Evolutionary conservation across 2,888 invertebrate genomes (phyloP).

Genomic region (Lasioglossum figueresi): DNA sequence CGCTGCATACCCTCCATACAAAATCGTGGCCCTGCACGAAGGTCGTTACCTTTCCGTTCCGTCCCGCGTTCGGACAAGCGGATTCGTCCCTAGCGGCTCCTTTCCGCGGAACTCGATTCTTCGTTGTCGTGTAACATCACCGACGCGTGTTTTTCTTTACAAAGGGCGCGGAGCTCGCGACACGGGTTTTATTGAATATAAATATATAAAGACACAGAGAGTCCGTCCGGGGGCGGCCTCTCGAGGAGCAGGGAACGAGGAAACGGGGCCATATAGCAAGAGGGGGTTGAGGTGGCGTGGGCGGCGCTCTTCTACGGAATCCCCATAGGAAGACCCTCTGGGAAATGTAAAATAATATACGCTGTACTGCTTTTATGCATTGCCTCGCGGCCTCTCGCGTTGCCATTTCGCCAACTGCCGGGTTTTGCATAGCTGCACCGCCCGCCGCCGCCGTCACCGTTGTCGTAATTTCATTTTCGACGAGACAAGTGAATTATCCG

Average conservation of each 20-base stretch:
- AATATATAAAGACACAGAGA: conserved; percentile 43
- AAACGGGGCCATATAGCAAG: conserved; percentile 2
- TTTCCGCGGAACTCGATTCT: conserved; percentile 30
- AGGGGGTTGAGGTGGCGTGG: neutral
- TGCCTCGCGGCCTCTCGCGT: conserved; percentile 57
- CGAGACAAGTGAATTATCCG: conserved; percentile 75
- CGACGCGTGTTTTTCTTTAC: conserved; percentile 30
- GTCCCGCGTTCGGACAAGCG: conserved; percentile 23
- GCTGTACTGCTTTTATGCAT: conserved; percentile 66
- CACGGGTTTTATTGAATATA: conserved; percentile 53
- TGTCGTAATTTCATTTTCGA: conserved; percentile 72
- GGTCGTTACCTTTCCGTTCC: conserved; percentile 24
- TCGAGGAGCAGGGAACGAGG: neutral
- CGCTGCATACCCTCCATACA: neutral
- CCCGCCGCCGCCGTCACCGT: conserved; percentile 4
- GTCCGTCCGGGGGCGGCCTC: neutral
- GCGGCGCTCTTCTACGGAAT: conserved; percentile 44
- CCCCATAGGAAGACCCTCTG: conserved; percentile 64
- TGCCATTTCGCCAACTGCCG: conserved; percentile 63
- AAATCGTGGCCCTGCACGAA: neutral
- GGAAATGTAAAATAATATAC: conserved; percentile 80
- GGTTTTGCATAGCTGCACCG: conserved; percentile 62
- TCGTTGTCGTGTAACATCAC: conserved; percentile 10
- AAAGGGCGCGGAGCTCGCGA: neutral
- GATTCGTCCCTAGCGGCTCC: conserved; percentile 35